Evolutionary conservation across 2,113 vertebrate genomes (phyloP).

Genomic region (Austrofundulus limnaeus): DNA sequence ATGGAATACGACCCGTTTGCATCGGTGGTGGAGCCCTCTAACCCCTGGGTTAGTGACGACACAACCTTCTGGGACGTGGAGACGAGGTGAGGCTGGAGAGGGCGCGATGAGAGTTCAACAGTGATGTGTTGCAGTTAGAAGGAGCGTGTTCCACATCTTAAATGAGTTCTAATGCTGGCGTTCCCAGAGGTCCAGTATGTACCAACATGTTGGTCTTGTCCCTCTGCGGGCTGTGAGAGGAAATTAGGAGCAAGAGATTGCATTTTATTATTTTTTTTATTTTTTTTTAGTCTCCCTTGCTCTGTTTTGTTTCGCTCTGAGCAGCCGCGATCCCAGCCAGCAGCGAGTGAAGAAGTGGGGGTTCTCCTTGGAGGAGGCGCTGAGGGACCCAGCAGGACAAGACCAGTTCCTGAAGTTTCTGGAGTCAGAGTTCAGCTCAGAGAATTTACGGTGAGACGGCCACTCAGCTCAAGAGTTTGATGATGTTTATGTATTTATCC

Average conservation of each 20-base stretch:
- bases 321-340: slow-evolving; percentile 92
- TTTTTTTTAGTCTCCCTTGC: not conserved
- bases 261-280: not conserved
- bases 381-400: slow-evolving; percentile 89
- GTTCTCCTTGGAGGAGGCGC: slow-evolving; percentile 91
- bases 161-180: slow-evolving; percentile 2
- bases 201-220: not conserved
- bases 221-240: not conserved
- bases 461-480: not conserved
- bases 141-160: slow-evolving; percentile 19
- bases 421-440: slow-evolving; percentile 97
- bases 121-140: slow-evolving; percentile 4
- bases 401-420: slow-evolving; percentile 94
- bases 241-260: not conserved
- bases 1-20: slow-evolving; percentile 91
- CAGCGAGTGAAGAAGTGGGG: slow-evolving; percentile 94
- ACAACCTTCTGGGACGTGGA: slow-evolving; percentile 90
- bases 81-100: slow-evolving; percentile 80
- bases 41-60: slow-evolving; percentile 94
- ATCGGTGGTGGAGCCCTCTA: slow-evolving; percentile 88
- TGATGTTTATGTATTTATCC: no score
- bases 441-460: slow-evolving; percentile 89
- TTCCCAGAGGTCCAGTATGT: slow-evolving; percentile 22
- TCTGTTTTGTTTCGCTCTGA: slow-evolving; percentile 9
- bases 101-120: not conserved